Percentiles rank a stretch among this genome's conserved stretches.
These are phyloP conservation scores for Iselma pallidipennis DNA, from an alignment of 2,888 invertebrate species.

Conservation along the genomic window DNA sequence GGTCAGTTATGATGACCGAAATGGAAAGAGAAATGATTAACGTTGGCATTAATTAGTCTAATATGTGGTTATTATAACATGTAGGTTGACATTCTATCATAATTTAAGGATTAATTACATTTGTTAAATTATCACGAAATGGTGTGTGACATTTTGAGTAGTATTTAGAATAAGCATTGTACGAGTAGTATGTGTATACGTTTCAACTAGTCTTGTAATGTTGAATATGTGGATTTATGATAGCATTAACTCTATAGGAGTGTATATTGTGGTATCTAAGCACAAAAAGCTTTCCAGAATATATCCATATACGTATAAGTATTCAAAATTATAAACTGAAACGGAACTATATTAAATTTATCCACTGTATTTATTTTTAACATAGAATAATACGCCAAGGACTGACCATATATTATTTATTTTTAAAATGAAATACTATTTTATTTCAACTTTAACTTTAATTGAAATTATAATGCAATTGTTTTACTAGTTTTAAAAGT, in stretches of 20 bases:
- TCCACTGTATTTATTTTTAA: neutral
- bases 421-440: too few relatives aligned
- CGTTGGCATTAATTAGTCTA: neutral
- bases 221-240: neutral
- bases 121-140: neutral
- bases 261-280: too few relatives aligned
- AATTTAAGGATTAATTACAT: neutral
- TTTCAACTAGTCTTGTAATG: neutral
- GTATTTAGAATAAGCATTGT: neutral
- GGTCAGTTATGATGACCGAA: neutral
- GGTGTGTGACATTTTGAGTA: neutral
- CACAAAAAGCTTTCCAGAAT: too few relatives aligned
- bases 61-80: neutral
- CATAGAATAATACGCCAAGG: neutral
- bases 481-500: too few relatives aligned
- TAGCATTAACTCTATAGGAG: too few relatives aligned
- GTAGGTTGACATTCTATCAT: slow-evolving; percentile 1
- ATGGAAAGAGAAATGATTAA: neutral
- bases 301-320: too few relatives aligned
- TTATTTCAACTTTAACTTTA: too few relatives aligned
- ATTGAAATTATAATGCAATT: too few relatives aligned
- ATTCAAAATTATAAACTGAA: neutral
- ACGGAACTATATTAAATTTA: neutral
- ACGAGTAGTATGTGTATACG: too few relatives aligned
- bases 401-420: too few relatives aligned